phyloP scores from a whole-genome alignment of 1,140 invertebrate species.

The Cepaea nemoralis region DNA sequence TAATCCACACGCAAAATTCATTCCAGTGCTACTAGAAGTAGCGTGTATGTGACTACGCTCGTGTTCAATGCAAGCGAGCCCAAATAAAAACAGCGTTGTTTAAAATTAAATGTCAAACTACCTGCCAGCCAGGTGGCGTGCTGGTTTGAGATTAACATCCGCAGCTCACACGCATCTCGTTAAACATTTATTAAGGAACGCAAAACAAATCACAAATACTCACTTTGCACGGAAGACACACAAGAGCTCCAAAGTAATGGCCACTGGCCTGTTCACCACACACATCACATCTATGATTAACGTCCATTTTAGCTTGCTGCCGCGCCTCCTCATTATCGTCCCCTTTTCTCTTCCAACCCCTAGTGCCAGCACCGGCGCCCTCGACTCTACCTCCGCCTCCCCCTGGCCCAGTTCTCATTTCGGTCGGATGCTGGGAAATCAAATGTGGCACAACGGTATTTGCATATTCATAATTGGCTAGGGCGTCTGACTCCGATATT shows the following conservation, averaged over 20 bases:
- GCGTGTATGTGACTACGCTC: no score
- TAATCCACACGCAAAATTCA: no score
- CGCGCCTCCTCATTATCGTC: constrained; percentile 10
- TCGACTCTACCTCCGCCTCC: constrained; percentile 21
- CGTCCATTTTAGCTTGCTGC: not conserved
- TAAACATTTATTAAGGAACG: no score
- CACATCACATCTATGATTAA: constrained; percentile 52
- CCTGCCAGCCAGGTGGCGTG: no score
- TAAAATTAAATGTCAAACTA: no score
- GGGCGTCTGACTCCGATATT: not conserved
- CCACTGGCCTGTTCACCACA: constrained; percentile 71
- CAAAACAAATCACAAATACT: no score
- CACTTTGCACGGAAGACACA: constrained; percentile 72
- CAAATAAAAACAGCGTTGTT: no score
- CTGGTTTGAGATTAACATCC: no score
- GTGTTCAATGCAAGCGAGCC: no score
- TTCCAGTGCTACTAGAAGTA: no score
- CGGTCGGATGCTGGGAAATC: constrained; percentile 12
- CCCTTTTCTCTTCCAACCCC: constrained; percentile 30
- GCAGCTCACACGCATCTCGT: no score
- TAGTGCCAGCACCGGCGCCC: not conserved
- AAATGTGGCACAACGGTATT: not conserved
- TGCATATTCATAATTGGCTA: not conserved
- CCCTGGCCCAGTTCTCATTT: constrained; percentile 8
- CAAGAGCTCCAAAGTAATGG: constrained; percentile 72